Base-by-base conservation (phyloP, 2,797 vertebrate species). In the Pteropus rufus region DNA sequence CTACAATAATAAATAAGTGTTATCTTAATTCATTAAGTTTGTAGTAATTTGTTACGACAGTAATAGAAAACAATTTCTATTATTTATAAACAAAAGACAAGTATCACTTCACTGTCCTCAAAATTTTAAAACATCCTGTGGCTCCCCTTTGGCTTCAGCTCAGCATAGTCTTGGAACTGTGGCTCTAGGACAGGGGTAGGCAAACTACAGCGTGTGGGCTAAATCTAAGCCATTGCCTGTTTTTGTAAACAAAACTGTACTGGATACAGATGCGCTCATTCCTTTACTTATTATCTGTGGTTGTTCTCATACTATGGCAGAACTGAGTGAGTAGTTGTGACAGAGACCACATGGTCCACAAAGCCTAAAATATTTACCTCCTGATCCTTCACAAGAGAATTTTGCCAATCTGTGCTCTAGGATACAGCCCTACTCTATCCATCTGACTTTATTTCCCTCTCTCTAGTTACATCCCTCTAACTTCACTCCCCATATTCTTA, bases 181-280 rank as follows among this genome's bases (percentile, higher is more conserved):
- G 83, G 73, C 76, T 96, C 84, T 72, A 94, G 54, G 11, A 81
- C 39, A 93, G 39, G 8, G 5, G 15, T 75, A 1, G 9, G 24
- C 26, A 90, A 95, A 91, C 56, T 90, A 52, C 3, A 93, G 76
- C 46, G 82, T 39, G 9, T 34, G 34, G 77, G 29, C 52, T 26
- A 89, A 93, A 80, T 83, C 31, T 39, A 62, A 69, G 19, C 46
- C 44, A 39, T 16, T 67, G 65, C 23, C 54, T 88, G 60, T 49
- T 93, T 89, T 96, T 56, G 2, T 89, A 34, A 95, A 90, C 41
- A 96, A 89, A 95, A 83, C 7, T n/a, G 16, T 83, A 75, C 12
- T 64, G 21, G 5, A 73, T 23, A 82, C 58, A 94, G n/a, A 34
- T 70, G 88, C 5, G 7, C 21, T 76, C 24, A 52, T 58, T 73